Percentiles rank a stretch among this genome's conserved stretches.
Conservation (phyloP, 2,888 invertebrate species). For the Trachelus tabidus region DNA sequence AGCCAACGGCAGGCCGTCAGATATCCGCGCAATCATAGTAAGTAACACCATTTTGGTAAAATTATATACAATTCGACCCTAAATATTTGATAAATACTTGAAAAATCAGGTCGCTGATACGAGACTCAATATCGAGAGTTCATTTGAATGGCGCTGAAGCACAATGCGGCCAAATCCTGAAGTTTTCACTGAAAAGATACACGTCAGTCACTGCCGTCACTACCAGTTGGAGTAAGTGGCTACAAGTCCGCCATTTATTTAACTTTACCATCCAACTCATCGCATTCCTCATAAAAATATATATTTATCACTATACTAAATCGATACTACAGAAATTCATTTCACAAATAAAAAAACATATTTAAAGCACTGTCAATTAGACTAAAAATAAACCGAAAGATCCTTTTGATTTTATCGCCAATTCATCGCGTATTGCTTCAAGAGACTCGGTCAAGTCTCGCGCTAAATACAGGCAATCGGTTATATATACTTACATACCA, state of each 20-base stretch:
- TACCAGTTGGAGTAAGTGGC: constrained; percentile 22
- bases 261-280: constrained; percentile 14
- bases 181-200: constrained; percentile 48
- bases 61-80: constrained; percentile 13
- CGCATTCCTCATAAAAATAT: neutral
- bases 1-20: constrained; percentile 94
- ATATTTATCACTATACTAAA: no score
- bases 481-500: no score
- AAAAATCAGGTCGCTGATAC: constrained; percentile 12
- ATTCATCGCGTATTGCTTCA: no score
- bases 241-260: constrained; percentile 10
- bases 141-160: constrained; percentile 40
- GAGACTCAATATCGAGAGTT: constrained; percentile 29
- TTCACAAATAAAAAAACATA: no score
- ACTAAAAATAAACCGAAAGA: no score
- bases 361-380: no score
- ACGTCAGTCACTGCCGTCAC: constrained; percentile 49
- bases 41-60: constrained; percentile 86
- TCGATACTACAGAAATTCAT: no score
- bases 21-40: constrained; percentile 97
- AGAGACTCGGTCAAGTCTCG: no score
- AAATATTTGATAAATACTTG: neutral
- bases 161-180: constrained; percentile 40
- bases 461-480: no score
- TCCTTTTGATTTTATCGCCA: no score